Conservation (phyloP, 2,113 vertebrate species). For the Syngnathoides biaculeatus region DNA sequence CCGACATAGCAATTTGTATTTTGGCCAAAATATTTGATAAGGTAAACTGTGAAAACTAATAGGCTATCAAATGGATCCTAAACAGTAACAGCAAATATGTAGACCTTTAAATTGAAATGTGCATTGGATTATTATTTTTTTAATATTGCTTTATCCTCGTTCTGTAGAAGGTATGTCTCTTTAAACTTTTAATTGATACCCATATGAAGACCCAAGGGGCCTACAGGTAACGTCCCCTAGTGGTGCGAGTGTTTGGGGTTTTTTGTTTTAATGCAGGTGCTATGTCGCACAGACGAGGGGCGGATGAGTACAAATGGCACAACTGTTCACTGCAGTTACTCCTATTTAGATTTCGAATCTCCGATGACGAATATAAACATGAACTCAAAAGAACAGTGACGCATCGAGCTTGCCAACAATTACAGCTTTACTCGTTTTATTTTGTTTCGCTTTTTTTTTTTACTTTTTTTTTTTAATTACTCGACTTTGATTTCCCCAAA, state of each 20-base stretch:
- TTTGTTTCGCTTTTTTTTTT: too few species aligned
- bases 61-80: background rate
- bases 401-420: background rate
- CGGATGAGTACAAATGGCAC: background rate
- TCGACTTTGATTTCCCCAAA: background rate
- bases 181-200: background rate
- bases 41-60: background rate
- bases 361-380: background rate
- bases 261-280: background rate
- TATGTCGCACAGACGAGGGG: background rate
- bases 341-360: background rate
- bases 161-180: background rate
- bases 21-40: background rate
- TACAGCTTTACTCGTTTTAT: background rate
- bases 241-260: constrained; percentile 18
- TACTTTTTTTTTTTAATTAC: too few species aligned
- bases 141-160: background rate
- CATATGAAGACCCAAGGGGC: background rate
- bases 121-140: background rate
- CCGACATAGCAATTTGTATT: background rate
- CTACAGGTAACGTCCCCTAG: constrained; percentile 60
- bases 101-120: too few species aligned
- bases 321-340: background rate
- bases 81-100: too few species aligned
- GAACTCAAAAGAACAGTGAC: background rate